These are phyloP conservation scores for Actias luna DNA, from an alignment of 2,888 invertebrate genomes.

Conservation along the genomic window DNA sequence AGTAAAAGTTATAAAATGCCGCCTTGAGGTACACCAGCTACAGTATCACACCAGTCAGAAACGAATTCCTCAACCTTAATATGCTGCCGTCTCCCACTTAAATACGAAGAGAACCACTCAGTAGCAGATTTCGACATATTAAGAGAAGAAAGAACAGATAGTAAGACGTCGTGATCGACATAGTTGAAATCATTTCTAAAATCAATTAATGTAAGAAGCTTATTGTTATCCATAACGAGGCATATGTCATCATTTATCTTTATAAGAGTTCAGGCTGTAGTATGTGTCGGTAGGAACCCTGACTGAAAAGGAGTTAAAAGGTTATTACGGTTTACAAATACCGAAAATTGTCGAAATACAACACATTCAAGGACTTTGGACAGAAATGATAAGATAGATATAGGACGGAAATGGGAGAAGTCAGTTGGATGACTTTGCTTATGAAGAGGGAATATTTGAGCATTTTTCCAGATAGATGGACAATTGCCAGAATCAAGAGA, in stretches of 20 bases:
- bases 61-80: not conserved
- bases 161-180: not conserved
- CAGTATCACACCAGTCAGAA: not conserved
- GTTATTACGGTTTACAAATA: not conserved
- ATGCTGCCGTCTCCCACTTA: not conserved
- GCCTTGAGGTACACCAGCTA: too few species aligned
- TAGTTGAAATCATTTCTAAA: not conserved
- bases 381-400: slow-evolving; percentile 21
- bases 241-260: slow-evolving; percentile 20
- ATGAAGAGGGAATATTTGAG: too few species aligned
- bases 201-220: slow-evolving; percentile 8
- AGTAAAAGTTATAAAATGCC: not conserved
- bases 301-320: not conserved
- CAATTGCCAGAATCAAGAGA: too few species aligned
- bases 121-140: not conserved
- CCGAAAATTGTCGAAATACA: slow-evolving; percentile 12
- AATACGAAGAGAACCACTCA: not conserved
- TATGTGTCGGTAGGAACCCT: slow-evolving; percentile 9
- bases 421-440: too few species aligned
- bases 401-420: slow-evolving; percentile 15
- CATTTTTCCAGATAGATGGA: too few species aligned
- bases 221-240: slow-evolving; percentile 7
- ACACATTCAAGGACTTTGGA: slow-evolving; percentile 23
- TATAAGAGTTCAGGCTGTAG: slow-evolving; percentile 21
- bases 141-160: not conserved